Evolutionary conservation across 2,888 invertebrate species (phyloP), one percentile per base, ranked within the genome.

Genomic region (Pantelozetes paolii): DNA sequence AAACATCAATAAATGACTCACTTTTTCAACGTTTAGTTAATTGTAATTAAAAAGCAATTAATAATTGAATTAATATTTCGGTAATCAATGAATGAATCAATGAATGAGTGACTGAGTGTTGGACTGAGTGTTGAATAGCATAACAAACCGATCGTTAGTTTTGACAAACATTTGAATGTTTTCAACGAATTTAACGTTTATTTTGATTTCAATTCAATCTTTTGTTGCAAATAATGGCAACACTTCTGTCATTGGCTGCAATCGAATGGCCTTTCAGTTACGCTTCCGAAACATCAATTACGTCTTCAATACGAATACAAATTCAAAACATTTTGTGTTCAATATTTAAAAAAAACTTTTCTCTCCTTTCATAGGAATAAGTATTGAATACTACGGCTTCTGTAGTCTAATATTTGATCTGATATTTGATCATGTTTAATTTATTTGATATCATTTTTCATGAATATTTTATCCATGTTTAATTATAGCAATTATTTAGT

Each of bases 181-280:
- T 59, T 8, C n/a, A 59, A 32, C 64, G 64, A 64, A 28, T 36
- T 36, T 36, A 64, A 64, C 64, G 64, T 36, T 36, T 50, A 18
- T 50, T 20, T 50, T 50, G 6, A 30, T 54, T 54, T 23, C 23
- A 2, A 57, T 57, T 57, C 13, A 28, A 2, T 32, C 36, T 36
- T 36, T 64, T 64, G 64, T 64, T 64, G 64, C 64, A 64, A 59
- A 36, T 64, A 64, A 64, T 64, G 64, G 64, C 64, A 64, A 36
- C 64, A 36, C 11, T 30, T 20, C 64, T n/a, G 2, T 36, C 64
- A 64, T 64, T 64, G 64, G 64, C 40, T 64, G 36, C n/a, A 36
- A 64, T 64, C 3, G 64, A 36, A 36, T 36, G 36, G 6, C 6
- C 5, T 5, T 36, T 9, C 36, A 36, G 9, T 36, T n/a, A n/a